Evolutionary conservation across 2,888 invertebrate genomes (phyloP).

Genomic region (Disparrhopalites patrizii): DNA sequence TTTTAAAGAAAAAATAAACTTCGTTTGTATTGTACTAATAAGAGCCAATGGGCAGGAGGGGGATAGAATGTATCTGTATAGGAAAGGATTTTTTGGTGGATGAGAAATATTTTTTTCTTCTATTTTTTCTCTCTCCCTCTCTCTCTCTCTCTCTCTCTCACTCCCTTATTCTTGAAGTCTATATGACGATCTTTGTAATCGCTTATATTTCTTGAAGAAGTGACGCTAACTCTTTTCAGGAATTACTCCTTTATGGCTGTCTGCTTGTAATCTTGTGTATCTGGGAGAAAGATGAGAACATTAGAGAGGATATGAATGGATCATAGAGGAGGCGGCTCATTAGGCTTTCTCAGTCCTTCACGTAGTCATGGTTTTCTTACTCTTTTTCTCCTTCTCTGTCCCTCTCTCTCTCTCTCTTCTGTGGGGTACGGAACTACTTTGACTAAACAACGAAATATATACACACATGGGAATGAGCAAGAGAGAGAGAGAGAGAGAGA

Average conservation of each 20-base stretch:
- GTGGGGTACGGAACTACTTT: too few relatives aligned
- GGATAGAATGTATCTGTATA: too few relatives aligned
- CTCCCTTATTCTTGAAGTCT: neutral
- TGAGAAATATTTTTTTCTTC: neutral
- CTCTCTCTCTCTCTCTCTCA: neutral
- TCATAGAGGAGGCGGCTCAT: constrained; percentile 39
- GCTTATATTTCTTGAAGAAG: constrained; percentile 36
- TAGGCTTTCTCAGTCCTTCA: constrained; percentile 25
- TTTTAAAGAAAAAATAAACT: too few relatives aligned
- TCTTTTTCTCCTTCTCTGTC: too few relatives aligned
- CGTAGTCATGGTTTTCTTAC: too few relatives aligned
- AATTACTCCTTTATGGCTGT: constrained; percentile 38
- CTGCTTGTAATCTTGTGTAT: constrained; percentile 27
- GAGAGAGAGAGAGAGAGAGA: constrained; percentile 4
- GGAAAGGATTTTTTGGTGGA: neutral
- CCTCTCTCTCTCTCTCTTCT: neutral
- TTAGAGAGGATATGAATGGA: constrained; percentile 33
- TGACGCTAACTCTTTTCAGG: constrained; percentile 38
- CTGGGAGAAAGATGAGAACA: constrained; percentile 29
- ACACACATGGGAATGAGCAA: too few relatives aligned
- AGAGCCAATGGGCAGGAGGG: too few relatives aligned
- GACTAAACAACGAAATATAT: too few relatives aligned
- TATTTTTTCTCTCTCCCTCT: neutral
- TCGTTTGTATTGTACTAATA: too few relatives aligned
- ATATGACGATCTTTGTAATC: constrained; percentile 23